Evolutionary conservation across 2,888 invertebrate species (phyloP), one percentile per base, ranked within the genome.

Genomic region (Phalera bucephala): DNA sequence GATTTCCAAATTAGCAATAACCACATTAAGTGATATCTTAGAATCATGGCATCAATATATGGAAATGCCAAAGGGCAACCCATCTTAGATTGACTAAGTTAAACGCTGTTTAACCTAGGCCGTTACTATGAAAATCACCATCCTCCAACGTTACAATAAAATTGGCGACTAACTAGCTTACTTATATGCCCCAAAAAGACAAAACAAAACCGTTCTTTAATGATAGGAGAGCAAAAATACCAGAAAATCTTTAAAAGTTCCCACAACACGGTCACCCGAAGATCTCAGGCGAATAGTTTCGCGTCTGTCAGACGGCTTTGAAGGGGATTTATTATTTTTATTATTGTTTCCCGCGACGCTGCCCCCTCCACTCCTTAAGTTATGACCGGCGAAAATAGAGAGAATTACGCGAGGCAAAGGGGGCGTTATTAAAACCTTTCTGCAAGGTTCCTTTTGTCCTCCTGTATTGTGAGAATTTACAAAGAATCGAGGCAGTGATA

Each of bases 321-420:
- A 85, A 80, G 72, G 76, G 83, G 82, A 87, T 87, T 87, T 88
- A 87, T 86, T 88, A 85, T 87, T 87, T 86, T 85, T 85, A 84
- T 87, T 86, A 85, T 86, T 85, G 86, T 85, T 86, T 82, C 77
- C 59, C 64, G 65, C 56, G 70, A 68, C 70, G 71, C 71, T 69
- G 45, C 56, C 66, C 67, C 74, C 73, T 77, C 57, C 62, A 40
- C 57, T 54, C 56, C 72, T 73, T 72, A 75, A 76, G 71, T 73
- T 75, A 76, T 77, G 73, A 75, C 70, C 75, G 63, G 40, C 49
- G 57, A 57, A 56, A 68, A 59, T 69, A 64, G 56, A 70, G 64
- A 47, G 50, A 55, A 59, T 59, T 65, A 66, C 59, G 56, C 48
- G 60, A 43, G n/a, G 36, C 46, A 49, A 37, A 46, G 45, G 40